Conservation (phyloP, 2,888 invertebrate species). For the Portevinia maculata region DNA sequence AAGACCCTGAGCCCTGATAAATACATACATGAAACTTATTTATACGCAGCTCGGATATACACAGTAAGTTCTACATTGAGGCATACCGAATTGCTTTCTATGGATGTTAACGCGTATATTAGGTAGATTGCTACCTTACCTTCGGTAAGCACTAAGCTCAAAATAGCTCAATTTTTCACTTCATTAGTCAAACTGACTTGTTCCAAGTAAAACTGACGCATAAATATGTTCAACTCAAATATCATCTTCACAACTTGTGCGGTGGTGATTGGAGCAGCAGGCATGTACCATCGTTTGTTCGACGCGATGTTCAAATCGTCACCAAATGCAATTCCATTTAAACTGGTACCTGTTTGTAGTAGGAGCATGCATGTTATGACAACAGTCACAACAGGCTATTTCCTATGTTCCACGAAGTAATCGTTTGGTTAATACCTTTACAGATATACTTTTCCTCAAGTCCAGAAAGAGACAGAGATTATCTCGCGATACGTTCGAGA, state of each 20-base stretch:
- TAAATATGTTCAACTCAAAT: conserved; percentile 18
- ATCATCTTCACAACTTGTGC: conserved; percentile 63
- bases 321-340: conserved; percentile 56
- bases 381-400: conserved; percentile 61
- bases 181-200: not conserved
- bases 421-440: conserved; percentile 42
- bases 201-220: conserved; percentile 1
- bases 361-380: conserved; percentile 50
- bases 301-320: conserved; percentile 69
- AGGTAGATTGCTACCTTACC: too few relatives aligned
- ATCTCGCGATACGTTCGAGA: conserved; percentile 59
- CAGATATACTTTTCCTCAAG: conserved; percentile 28
- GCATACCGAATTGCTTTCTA: too few relatives aligned
- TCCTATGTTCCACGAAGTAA: conserved; percentile 58
- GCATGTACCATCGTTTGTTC: conserved; percentile 60
- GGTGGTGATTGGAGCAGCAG: conserved; percentile 69
- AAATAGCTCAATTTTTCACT: too few relatives aligned
- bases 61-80: too few relatives aligned
- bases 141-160: too few relatives aligned
- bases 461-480: conserved; percentile 45
- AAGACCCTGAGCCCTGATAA: too few relatives aligned
- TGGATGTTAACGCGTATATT: too few relatives aligned
- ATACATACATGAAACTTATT: too few relatives aligned
- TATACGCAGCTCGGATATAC: too few relatives aligned
- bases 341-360: conserved; percentile 26